Evolutionary conservation across 2,888 invertebrate species (phyloP).

Genomic region (Plagodis dolabraria): DNA sequence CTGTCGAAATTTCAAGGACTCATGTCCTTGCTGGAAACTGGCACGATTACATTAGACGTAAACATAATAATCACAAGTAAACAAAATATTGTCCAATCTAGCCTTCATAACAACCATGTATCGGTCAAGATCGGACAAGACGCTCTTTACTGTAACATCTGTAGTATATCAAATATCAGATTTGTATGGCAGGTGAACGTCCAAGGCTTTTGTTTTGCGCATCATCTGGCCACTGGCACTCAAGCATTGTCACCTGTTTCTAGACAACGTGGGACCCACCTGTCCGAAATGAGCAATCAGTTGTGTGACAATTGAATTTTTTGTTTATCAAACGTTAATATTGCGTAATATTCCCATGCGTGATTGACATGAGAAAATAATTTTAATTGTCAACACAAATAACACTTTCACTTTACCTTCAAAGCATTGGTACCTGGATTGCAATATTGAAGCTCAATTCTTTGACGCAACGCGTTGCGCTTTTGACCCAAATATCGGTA

Average conservation of each 20-base stretch:
- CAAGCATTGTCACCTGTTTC: conserved; percentile 60
- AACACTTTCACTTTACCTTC: conserved; percentile 52
- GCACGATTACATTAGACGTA: too few species aligned
- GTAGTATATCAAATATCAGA: conserved; percentile 53
- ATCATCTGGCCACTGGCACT: conserved; percentile 68
- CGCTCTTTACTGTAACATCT: conserved; percentile 47
- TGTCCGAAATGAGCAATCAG: conserved; percentile 43
- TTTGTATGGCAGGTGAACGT: conserved; percentile 66
- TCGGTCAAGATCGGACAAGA: conserved; percentile 44
- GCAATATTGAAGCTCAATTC: conserved; percentile 43
- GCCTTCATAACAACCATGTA: conserved; percentile 16
- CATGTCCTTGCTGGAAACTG: too few species aligned
- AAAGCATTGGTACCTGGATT: conserved; percentile 41
- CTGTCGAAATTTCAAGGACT: too few species aligned
- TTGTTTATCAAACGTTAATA: conserved; percentile 13
- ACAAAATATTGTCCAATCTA: not conserved
- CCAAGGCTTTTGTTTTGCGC: conserved; percentile 52
- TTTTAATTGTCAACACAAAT: conserved; percentile 33
- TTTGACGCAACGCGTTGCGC: conserved; percentile 62
- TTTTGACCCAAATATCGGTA: conserved; percentile 48
- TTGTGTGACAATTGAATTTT: conserved; percentile 41
- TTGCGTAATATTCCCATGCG: conserved; percentile 52
- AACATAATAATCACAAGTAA: too few species aligned
- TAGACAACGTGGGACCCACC: conserved; percentile 34
- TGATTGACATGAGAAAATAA: conserved; percentile 59